A percentile compares a stretch with the other conserved stretches of the same genome.
These are phyloP conservation scores for Drosophila mulleri DNA, from an alignment of 2,888 invertebrate genomes.

Conservation along the genomic window DNA sequence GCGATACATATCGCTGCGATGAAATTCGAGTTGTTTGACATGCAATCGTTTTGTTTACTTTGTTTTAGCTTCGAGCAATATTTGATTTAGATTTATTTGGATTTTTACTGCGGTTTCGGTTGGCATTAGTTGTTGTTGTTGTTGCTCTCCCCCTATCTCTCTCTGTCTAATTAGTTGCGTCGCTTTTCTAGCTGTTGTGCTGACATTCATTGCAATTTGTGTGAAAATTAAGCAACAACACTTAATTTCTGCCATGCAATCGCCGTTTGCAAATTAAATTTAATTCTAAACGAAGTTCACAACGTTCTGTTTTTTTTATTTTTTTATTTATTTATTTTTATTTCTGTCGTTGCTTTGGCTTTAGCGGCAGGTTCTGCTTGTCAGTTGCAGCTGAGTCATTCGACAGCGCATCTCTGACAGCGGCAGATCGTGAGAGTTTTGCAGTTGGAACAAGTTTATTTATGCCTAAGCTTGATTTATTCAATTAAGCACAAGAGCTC, in stretches of 20 bases:
- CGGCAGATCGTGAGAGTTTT: conserved; percentile 71
- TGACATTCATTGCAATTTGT: conserved; percentile 75
- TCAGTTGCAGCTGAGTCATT: conserved; percentile 64
- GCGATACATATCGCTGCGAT: conserved; percentile 36
- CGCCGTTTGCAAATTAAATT: conserved; percentile 65
- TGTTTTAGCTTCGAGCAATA: too few species aligned
- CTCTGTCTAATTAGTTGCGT: conserved; percentile 57
- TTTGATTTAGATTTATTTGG: too few species aligned
- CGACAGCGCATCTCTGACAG: conserved; percentile 33
- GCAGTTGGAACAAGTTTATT: conserved; percentile 30
- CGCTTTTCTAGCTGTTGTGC: conserved; percentile 33
- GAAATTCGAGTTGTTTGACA: conserved; percentile 61
- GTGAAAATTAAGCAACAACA: conserved; percentile 61
- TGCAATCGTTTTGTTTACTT: conserved; percentile 70
- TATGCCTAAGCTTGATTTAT: conserved; percentile 15
- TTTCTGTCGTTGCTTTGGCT: conserved; percentile 36
- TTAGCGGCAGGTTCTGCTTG: conserved; percentile 3
- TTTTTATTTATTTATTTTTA: conserved; percentile 16
- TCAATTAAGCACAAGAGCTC: neutral
- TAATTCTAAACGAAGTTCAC: conserved; percentile 57
- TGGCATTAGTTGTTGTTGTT: conserved; percentile 18
- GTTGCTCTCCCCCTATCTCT: neutral
- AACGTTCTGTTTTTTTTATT: neutral
- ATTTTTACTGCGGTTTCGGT: conserved; percentile 19
- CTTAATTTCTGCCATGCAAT: conserved; percentile 54